Base-by-base conservation (phyloP, 2,888 invertebrate species). In the Meloe dianella region DNA sequence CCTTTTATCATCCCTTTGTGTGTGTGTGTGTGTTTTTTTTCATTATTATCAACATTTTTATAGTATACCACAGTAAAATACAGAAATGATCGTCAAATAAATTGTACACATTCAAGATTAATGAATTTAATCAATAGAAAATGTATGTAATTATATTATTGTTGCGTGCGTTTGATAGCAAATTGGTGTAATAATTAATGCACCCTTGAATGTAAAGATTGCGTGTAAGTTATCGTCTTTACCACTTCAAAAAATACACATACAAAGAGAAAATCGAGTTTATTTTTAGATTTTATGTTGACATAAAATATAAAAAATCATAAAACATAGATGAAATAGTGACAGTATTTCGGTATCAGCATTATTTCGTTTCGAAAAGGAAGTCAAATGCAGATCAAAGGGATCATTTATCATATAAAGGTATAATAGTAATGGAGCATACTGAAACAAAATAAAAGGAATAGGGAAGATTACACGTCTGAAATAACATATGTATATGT, bases 1-100 rank as follows among this genome's bases (percentile, higher is more conserved):
- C 64, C 70, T 70, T 73, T 73, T 73, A 71, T 72, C 74, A 69
- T 41, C n/a, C 69, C 62, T 51, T 64, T 71, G 73, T 75, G 74
- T 70, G 68, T 71, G 38, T 17, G n/a, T 8, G 17, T 47, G 2
- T 47, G 8, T 20, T 20, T 47, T 7, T 17, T 17, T 20, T 20
- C 20, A 7, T 51, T 51, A 4, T 51, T 51, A 10, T 51, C 51
- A 24, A 20, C 24, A 24, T 51, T 51, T 41, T 47, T 20, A 41
- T 12, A 7, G n/a, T 38, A 41, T 7, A 41, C 41, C 2, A 20
- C 9, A 2, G 20, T 20, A n/a, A 47, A 8, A 47, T 20, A 47
- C 3, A 3, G 41, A n/a, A n/a, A 17, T 41, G 41, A 41, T 41
- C 17, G 41, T 41, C 41, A 17, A n/a, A 41, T 41, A 41, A 41